Percentiles rank a stretch among this genome's conserved stretches.
Conservation (phyloP, 2,888 invertebrate genomes). For the Therioaphis trifolii region DNA sequence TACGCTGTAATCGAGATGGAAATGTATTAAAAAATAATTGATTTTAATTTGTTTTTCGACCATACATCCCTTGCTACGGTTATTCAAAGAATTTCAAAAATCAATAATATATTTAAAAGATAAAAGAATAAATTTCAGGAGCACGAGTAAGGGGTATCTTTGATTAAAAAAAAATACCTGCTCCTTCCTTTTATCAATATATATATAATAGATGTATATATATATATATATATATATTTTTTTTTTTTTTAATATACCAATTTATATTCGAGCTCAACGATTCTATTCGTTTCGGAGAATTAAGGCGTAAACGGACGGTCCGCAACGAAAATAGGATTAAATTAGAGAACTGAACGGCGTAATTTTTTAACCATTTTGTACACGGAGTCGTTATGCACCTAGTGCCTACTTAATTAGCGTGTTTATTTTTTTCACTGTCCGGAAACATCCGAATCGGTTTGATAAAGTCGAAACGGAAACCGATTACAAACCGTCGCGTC, state of each 20-base stretch:
- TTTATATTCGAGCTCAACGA: not conserved
- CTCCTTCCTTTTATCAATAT: too few relatives aligned
- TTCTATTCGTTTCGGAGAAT: not conserved
- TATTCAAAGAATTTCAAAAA: not conserved
- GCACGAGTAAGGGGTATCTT: not conserved
- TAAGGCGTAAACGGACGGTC: not conserved
- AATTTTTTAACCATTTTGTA: not conserved
- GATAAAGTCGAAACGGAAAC: not conserved
- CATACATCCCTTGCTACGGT: not conserved
- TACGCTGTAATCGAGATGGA: too few relatives aligned
- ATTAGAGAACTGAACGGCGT: not conserved
- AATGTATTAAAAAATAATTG: not conserved
- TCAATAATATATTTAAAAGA: not conserved
- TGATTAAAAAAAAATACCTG: not conserved
- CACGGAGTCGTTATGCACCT: not conserved
- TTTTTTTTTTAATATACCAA: slow-evolving; percentile 4
- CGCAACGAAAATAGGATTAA: slow-evolving; percentile 15
- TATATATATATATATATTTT: too few relatives aligned
- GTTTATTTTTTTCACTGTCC: not conserved
- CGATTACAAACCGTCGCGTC: not conserved
- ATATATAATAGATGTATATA: too few relatives aligned
- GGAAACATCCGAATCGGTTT: slow-evolving; percentile 13
- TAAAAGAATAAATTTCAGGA: not conserved
- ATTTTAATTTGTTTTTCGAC: not conserved
- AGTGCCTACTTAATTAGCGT: too few relatives aligned